A percentile compares a stretch with the other conserved stretches of the same genome.
Conservation (phyloP, 2,888 invertebrate genomes). For the Macrosiphum euphorbiae region DNA sequence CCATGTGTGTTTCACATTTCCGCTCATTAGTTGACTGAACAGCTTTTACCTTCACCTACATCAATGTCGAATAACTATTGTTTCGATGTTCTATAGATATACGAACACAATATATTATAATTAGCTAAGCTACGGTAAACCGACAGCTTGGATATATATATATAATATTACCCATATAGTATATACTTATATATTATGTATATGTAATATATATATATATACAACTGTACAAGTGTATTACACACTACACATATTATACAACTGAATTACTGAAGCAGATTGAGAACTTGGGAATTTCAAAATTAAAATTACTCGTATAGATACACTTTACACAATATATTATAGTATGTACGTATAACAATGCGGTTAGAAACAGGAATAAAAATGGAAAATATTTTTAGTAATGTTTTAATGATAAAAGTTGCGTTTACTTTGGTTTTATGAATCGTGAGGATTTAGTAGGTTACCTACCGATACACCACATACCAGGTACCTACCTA, state of each 20-base stretch:
- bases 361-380: no score
- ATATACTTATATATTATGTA: not conserved
- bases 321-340: no score
- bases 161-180: no score
- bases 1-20: not conserved
- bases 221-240: not conserved
- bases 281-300: not conserved
- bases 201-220: not conserved
- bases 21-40: not conserved
- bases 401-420: no score
- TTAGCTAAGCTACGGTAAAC: not conserved
- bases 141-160: not conserved
- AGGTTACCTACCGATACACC: not conserved
- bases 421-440: not conserved
- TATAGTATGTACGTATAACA: no score
- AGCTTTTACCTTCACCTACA: conserved; percentile 2
- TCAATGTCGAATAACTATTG: not conserved
- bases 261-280: not conserved
- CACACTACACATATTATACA: not conserved
- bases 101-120: not conserved
- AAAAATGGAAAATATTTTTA: no score
- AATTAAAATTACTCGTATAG: not conserved
- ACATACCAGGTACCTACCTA: no score
- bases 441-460: not conserved
- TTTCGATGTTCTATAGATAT: not conserved